These are phyloP conservation scores for Drosophila burlai DNA, from an alignment of 1,140 invertebrate genomes.

Conservation along the genomic window DNA sequence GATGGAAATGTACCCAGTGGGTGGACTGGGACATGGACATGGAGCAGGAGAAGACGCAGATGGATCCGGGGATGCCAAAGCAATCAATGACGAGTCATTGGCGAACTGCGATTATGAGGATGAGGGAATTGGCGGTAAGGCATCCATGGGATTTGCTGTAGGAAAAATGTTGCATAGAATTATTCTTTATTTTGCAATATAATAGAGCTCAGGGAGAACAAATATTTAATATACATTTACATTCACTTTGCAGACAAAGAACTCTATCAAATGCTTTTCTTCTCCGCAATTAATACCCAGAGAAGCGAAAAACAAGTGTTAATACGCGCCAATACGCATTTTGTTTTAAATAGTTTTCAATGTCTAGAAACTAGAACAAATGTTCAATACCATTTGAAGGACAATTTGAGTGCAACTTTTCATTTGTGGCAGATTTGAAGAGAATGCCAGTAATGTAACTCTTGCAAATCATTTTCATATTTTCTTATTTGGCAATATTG, in stretches of 20 bases:
- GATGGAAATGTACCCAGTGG: conserved; percentile 42
- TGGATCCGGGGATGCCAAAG: conserved; percentile 3
- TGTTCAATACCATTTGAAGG: conserved; percentile 35
- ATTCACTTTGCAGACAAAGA: neutral
- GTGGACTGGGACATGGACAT: conserved; percentile 9
- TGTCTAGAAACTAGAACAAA: conserved; percentile 16
- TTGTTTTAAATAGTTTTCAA: conserved; percentile 10
- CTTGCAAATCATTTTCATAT: conserved; percentile 1
- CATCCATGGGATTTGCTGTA: conserved; percentile 12
- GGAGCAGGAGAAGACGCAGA: neutral
- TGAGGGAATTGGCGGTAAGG: conserved; percentile 75
- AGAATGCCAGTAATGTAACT: neutral
- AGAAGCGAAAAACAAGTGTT: neutral
- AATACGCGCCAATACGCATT: neutral
- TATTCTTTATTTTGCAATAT: neutral
- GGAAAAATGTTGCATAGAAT: neutral
- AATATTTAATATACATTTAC: conserved; percentile 12
- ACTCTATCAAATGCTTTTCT: neutral
- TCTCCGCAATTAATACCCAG: neutral
- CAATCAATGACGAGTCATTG: conserved; percentile 22
- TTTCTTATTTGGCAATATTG: conserved; percentile 23
- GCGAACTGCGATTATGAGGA: conserved; percentile 56
- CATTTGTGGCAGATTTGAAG: neutral
- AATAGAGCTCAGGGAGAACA: no score
- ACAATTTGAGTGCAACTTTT: conserved; percentile 6